phyloP scores from a whole-genome alignment of 2,888 invertebrate species.

The Crocallis elinguaria region DNA sequence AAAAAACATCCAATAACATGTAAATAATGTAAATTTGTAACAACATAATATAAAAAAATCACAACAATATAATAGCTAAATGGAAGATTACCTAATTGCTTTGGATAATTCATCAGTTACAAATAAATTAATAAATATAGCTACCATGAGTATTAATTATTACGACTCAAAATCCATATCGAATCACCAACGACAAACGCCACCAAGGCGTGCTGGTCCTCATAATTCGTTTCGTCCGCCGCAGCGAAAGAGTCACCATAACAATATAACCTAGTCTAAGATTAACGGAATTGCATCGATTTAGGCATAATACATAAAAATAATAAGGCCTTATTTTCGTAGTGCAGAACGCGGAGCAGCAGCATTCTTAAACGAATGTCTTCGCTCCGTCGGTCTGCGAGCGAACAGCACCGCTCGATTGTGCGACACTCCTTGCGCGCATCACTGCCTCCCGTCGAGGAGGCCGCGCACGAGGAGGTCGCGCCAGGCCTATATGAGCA shows the following conservation, averaged over 20 bases:
- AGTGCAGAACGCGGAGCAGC: slow-evolving; percentile 29
- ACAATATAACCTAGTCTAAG: slow-evolving; percentile 15
- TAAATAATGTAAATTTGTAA: slow-evolving; percentile 22
- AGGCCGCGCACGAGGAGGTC: slow-evolving; percentile 81
- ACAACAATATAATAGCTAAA: slow-evolving; percentile 17
- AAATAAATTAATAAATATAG: slow-evolving; percentile 22
- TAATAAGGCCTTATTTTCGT: slow-evolving; percentile 47
- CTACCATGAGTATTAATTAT: slow-evolving; percentile 24
- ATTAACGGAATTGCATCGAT: slow-evolving; percentile 33
- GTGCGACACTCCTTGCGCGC: slow-evolving; percentile 71
- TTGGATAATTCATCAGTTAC: neutral
- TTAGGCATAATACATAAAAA: slow-evolving; percentile 46
- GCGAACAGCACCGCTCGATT: slow-evolving; percentile 10
- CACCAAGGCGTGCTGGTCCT: slow-evolving; percentile 23
- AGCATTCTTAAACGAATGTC: slow-evolving; percentile 15
- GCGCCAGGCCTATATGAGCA: slow-evolving; percentile 82
- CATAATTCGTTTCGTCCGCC: slow-evolving; percentile 29
- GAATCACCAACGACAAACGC: slow-evolving; percentile 5
- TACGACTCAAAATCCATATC: slow-evolving; percentile 6
- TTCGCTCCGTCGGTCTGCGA: neutral
- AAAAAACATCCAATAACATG: slow-evolving; percentile 8
- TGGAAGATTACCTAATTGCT: slow-evolving; percentile 29
- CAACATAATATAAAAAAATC: slow-evolving; percentile 23
- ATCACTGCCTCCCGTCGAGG: slow-evolving; percentile 70
- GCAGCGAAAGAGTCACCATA: slow-evolving; percentile 16